Evolutionary conservation across 2,113 vertebrate genomes (phyloP).

Genomic region (Rostratula benghalensis): DNA sequence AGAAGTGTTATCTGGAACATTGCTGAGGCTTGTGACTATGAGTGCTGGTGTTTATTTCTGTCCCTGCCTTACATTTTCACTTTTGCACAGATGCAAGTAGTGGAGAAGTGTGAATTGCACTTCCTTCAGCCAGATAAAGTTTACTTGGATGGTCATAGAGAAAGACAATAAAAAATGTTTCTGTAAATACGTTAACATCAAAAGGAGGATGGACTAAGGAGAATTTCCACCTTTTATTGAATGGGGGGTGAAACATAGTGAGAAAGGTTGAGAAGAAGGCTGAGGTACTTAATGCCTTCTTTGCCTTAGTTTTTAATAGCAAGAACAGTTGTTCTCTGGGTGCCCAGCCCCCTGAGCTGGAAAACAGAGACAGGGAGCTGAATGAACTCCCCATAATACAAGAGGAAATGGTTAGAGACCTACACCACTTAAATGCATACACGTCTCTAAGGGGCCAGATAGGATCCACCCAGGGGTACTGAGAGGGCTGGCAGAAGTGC

Average conservation of each 20-base stretch:
- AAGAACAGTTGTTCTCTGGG: not conserved
- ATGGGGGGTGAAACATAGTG: not conserved
- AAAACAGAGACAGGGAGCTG: not conserved
- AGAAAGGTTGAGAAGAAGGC: not conserved
- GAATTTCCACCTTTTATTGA: not conserved
- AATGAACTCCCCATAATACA: not conserved
- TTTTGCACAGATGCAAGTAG: not conserved
- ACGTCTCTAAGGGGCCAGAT: not conserved
- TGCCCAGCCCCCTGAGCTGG: not conserved
- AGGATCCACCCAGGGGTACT: not conserved
- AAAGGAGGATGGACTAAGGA: not conserved
- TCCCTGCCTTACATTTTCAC: not conserved
- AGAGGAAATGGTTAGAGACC: not conserved
- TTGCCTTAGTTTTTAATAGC: not conserved
- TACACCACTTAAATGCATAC: not conserved
- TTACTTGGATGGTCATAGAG: not conserved
- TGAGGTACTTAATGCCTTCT: not conserved
- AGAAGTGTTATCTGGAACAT: not conserved
- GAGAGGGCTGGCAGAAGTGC: not conserved
- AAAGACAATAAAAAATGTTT: not conserved
- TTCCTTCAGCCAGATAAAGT: not conserved
- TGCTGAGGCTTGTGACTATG: not conserved
- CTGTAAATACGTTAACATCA: not conserved
- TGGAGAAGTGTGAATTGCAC: not conserved
- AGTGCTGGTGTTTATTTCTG: not conserved